Conservation (phyloP, 2,113 vertebrate genomes). For the Cathartes aura region DNA sequence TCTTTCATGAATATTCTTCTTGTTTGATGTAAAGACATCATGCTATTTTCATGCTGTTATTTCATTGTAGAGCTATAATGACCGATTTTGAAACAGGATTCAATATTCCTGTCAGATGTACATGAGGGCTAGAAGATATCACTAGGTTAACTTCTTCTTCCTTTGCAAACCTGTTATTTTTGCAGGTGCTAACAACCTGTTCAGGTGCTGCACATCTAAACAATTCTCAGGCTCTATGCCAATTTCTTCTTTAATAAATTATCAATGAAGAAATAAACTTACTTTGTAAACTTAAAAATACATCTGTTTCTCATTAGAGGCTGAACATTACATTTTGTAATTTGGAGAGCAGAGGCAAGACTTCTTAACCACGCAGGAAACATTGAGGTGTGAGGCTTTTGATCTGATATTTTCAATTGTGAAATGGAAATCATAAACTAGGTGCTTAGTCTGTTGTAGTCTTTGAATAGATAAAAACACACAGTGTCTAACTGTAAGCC, state of each 20-base stretch:
- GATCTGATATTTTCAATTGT: not conserved
- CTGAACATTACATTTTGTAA: not conserved
- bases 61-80: not conserved
- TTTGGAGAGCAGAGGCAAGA: not conserved
- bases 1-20: not conserved
- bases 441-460: not conserved
- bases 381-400: not conserved
- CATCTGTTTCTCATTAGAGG: not conserved
- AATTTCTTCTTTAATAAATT: not conserved
- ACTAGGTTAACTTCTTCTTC: not conserved
- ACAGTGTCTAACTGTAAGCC: not conserved
- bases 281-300: not conserved
- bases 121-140: not conserved
- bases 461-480: not conserved
- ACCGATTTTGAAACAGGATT: not conserved
- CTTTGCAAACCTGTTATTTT: not conserved
- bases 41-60: not conserved
- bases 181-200: not conserved
- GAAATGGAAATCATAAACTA: not conserved
- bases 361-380: not conserved
- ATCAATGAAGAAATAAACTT: not conserved
- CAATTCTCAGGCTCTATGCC: not conserved
- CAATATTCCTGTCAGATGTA: not conserved
- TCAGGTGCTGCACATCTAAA: not conserved
- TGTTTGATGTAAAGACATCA: not conserved